Base-by-base conservation (phyloP, 2,888 invertebrate genomes). In the Macrosoma leucophasiata region DNA sequence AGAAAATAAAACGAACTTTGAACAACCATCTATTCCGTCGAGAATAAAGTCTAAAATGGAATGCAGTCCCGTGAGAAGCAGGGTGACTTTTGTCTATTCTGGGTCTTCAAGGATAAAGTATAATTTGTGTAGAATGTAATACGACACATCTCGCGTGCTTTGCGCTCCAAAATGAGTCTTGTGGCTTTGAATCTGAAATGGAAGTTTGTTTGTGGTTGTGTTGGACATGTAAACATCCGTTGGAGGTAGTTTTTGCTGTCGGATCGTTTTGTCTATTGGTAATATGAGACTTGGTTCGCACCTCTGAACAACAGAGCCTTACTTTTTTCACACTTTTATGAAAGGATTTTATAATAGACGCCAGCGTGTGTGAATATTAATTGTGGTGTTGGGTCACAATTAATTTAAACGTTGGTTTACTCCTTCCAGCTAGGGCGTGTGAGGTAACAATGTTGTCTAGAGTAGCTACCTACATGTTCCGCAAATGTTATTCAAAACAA, bases 11-110 rank as follows among this genome's bases (percentile, higher is more conserved):
- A 46, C 29, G 38, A 51, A 37, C 43, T 43, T 39, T 26, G 46
- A 71, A 70, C 48, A 49, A 52, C 42, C 36, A 40, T 55, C 62
- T 57, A 46, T 45, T 13, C 30, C 15, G 37, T 27, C 33, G 39
- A 38, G 18, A 49, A 67, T 75, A 79, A 58, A 67, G 77, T 68
- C 52, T 46, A 56, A 58, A 67, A 54, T 76, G 36, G 55, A 58
- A 61, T 50, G 56, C 38, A 41, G 25, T 24, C 26, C 12, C 31
- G 25, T 33, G 26, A 38, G 43, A 53, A 58, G 61, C 65, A 57
- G 62, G 65, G 68, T 65, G 70, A 76, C 73, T 79, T 75, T 79
- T 75, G 77, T 75, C 79, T 78, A 74, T 74, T 74, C 74, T 66
- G 68, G 58, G 67, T 72, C 78, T 76, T 78, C 64, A 66, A 74